These are phyloP conservation scores for Petrolisthes manimaculis DNA, from an alignment of 2,888 invertebrate genomes.

Conservation along the genomic window DNA sequence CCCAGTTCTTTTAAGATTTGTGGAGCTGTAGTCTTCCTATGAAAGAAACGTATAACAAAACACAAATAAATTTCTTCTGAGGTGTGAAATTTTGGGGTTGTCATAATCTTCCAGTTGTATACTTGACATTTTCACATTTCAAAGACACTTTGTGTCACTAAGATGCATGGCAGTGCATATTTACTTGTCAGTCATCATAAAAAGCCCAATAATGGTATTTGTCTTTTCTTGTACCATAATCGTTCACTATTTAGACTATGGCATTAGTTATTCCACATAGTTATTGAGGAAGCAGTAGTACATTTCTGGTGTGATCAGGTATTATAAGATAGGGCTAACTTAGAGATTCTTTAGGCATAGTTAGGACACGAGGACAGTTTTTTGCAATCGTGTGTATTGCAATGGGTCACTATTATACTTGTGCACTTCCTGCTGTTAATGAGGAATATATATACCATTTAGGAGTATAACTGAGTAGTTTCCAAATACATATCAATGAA, in stretches of 20 bases:
- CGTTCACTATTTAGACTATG: slow-evolving; percentile 55
- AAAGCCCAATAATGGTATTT: slow-evolving; percentile 49
- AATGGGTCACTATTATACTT: slow-evolving; percentile 50
- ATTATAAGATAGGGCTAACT: slow-evolving; percentile 56
- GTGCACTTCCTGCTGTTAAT: slow-evolving; percentile 52
- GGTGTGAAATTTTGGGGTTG: slow-evolving; percentile 21
- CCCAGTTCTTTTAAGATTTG: slow-evolving; percentile 39
- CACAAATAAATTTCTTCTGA: neutral
- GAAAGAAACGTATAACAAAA: slow-evolving; percentile 30
- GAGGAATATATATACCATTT: slow-evolving; percentile 40
- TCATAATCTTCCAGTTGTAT: slow-evolving; percentile 57
- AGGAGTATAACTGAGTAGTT: slow-evolving; percentile 40
- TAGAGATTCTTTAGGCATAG: slow-evolving; percentile 55
- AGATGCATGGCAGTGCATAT: slow-evolving; percentile 60
- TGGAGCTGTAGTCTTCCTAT: slow-evolving; percentile 59
- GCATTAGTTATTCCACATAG: slow-evolving; percentile 62
- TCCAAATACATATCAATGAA: slow-evolving; percentile 61
- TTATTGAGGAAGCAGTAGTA: slow-evolving; percentile 51
- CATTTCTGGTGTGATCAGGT: slow-evolving; percentile 63
- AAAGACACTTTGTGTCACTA: slow-evolving; percentile 40
- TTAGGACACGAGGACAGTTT: slow-evolving; percentile 40
- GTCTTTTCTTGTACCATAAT: slow-evolving; percentile 58
- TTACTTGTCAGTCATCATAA: slow-evolving; percentile 43
- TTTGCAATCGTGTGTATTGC: slow-evolving; percentile 38
- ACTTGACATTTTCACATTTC: slow-evolving; percentile 47